Evolutionary conservation across 2,113 vertebrate species (phyloP).

Genomic region (Melanostigma gelatinosum): DNA sequence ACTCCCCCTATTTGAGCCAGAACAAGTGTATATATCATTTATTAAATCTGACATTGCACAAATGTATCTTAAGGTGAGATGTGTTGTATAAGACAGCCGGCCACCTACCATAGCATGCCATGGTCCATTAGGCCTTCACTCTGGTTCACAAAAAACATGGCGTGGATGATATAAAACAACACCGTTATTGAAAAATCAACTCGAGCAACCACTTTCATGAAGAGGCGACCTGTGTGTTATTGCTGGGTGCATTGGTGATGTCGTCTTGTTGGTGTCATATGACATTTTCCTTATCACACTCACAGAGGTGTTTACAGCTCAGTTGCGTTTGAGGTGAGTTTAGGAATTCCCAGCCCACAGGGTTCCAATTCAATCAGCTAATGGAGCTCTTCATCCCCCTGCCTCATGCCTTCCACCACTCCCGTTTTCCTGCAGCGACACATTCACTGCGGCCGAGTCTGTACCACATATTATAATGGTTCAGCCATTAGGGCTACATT

Average conservation of each 20-base stretch:
- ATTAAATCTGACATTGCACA: constrained; percentile 78
- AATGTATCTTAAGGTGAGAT: constrained; percentile 67
- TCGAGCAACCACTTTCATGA: constrained; percentile 38
- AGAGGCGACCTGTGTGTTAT: constrained; percentile 37
- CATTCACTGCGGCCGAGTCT: constrained; percentile 65
- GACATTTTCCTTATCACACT: constrained; percentile 38
- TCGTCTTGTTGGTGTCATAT: constrained; percentile 28
- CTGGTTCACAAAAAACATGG: constrained; percentile 70
- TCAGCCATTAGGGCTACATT: constrained; percentile 79
- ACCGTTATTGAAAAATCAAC: constrained; percentile 45
- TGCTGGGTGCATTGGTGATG: constrained; percentile 7
- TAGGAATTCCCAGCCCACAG: constrained; percentile 60
- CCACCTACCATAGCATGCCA: constrained; percentile 58
- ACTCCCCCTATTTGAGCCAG: constrained; percentile 30
- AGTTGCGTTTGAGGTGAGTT: constrained; percentile 50
- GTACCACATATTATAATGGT: constrained; percentile 74
- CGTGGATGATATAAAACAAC: constrained; percentile 61
- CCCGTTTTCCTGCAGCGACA: constrained; percentile 68
- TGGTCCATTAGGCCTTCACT: constrained; percentile 81
- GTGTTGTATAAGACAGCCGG: constrained; percentile 54
- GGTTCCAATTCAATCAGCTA: constrained; percentile 82
- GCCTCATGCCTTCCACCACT: constrained; percentile 45
- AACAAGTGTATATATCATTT: constrained; percentile 74
- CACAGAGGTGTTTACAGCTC: constrained; percentile 66
- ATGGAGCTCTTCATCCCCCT: constrained; percentile 71